These are phyloP conservation scores for Pseudopodoces humilis DNA, from an alignment of 2,113 vertebrate genomes.

Conservation along the genomic window DNA sequence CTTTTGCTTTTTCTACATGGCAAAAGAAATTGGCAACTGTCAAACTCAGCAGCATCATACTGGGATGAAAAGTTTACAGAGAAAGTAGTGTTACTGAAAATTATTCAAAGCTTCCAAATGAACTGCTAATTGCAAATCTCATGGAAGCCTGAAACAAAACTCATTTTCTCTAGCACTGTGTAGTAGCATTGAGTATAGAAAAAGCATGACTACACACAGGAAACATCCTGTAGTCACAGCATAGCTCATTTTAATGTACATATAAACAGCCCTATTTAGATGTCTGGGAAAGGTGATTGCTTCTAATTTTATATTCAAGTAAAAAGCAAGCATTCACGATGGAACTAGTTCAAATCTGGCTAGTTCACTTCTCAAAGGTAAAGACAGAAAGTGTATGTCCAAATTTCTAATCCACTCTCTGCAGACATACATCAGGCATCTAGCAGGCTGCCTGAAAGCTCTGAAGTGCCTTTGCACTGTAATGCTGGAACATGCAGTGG, in stretches of 20 bases:
- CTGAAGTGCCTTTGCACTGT: background rate
- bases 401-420: background rate
- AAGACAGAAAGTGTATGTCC: background rate
- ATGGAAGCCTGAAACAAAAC: background rate
- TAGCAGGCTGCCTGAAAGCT: background rate
- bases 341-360: background rate
- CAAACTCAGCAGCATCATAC: background rate
- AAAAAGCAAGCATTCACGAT: background rate
- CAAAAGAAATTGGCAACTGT: conserved; percentile 23
- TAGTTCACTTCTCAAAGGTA: background rate
- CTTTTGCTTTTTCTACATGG: conserved; percentile 89
- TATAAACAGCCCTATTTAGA: background rate
- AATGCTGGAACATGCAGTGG: background rate
- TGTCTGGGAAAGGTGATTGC: background rate
- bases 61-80: background rate
- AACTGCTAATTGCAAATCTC: background rate
- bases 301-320: background rate
- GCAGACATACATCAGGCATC: background rate
- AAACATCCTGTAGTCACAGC: background rate
- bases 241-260: background rate
- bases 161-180: background rate
- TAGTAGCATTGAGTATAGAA: background rate
- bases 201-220: background rate
- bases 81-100: background rate
- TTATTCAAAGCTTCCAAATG: background rate